Evolutionary conservation across 2,797 vertebrate genomes (phyloP), one percentile per base, ranked within the genome.

Genomic region (Gephyroberyx darwinii): DNA sequence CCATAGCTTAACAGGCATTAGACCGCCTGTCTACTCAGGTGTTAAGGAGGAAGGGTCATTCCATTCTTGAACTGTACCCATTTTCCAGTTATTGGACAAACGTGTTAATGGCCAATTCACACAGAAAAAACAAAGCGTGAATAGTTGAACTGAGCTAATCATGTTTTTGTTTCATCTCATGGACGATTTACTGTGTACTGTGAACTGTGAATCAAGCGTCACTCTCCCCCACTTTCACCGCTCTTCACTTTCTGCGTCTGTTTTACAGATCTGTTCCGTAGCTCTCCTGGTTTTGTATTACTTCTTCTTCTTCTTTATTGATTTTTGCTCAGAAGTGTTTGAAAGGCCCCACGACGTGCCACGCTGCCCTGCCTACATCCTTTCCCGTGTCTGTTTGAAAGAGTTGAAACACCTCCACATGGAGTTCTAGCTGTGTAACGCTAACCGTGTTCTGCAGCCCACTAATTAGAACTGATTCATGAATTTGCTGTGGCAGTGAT

Each of bases 381-480:
- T 61, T 53, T 35, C 20, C 45, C 65, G 52, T 58, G 60, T 74
- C 72, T 48, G 48, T 19, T 56, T 19, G 35, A 52, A 56, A 37
- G 43, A 56, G 62, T 31, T 31, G 51, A 68, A 58, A 77, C 73
- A 50, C 16, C 51, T 39, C 68, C 45, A 71, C 56, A 68, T 64
- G 39, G 64, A 76, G 57, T 64, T 26, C 64, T 12, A 43, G 74
- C 14, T 19, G 16, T 20, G 39, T 8, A 35, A 35, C 3, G 8
- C 54, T 54, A 50, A 65, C 65, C 37, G 48, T 37, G 56, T 56
- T 71, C 59, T 30, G 74, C 61, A 50, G 31, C 43, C 37, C 57
- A 62, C 62, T 73, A 77, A 75, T 80, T 77, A 77, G 65, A 70
- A 75, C 43, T 64, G 66, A 81, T 80, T 74, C 73, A 75, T 71